A percentile compares a stretch with the other conserved stretches of the same genome.
These are phyloP conservation scores for Rhynchomys soricoides DNA, from an alignment of 2,113 vertebrate species.

Conservation along the genomic window DNA sequence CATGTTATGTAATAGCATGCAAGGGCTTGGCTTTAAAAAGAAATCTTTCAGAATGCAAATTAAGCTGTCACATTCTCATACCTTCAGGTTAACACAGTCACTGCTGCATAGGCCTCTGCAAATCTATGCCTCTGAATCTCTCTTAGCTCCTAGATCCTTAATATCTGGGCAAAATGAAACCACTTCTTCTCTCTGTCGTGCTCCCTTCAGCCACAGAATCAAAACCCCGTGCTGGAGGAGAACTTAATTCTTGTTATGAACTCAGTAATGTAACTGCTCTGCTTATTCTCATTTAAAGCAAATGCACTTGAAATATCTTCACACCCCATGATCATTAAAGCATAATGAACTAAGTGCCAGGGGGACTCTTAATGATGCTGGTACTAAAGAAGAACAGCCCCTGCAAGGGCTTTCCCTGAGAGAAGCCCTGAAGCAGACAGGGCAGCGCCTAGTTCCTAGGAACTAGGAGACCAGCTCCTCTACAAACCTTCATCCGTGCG, in stretches of 20 bases:
- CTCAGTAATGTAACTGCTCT: neutral
- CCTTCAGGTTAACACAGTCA: conserved; percentile 56
- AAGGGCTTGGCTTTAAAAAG: conserved; percentile 71
- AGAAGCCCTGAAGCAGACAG: conserved; percentile 69
- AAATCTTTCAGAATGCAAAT: conserved; percentile 71
- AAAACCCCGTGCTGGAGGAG: neutral
- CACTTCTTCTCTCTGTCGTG: neutral
- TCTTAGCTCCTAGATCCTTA: neutral
- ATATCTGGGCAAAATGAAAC: conserved; percentile 14
- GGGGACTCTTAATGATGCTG: neutral
- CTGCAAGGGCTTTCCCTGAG: neutral
- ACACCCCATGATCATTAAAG: neutral
- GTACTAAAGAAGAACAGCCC: neutral
- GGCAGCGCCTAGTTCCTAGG: conserved; percentile 66
- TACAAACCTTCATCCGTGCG: conserved; percentile 65
- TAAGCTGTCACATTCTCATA: conserved; percentile 55
- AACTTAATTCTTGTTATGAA: neutral
- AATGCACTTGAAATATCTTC: conserved; percentile 49
- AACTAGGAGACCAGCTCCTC: no score
- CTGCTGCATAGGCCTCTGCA: conserved; percentile 54
- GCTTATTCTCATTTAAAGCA: conserved; percentile 26
- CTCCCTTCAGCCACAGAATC: neutral
- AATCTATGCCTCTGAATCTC: conserved; percentile 11
- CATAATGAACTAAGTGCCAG: neutral
- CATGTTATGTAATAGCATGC: conserved; percentile 69